Base-by-base conservation (phyloP, 2,113 vertebrate species). In the Barbus barbus region DNA sequence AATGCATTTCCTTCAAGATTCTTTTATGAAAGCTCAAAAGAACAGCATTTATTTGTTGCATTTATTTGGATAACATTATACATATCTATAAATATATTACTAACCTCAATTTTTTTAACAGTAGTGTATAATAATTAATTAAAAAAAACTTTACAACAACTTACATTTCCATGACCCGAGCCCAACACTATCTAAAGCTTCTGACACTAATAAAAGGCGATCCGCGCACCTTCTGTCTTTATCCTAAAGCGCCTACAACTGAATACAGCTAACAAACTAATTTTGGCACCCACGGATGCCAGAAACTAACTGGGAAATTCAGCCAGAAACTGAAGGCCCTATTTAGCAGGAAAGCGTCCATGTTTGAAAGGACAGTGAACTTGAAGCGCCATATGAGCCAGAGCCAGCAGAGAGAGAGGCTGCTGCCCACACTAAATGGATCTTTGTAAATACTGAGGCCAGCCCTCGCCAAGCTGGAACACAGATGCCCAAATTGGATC, bases 401-500 rank as follows among this genome's bases (percentile, higher is more conserved):
- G 38, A 48, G 71, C 75, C 56, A 78, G 46, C 20, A 5, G 41
- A 48, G n/a, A 67, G 7, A 77, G 73, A 36, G 26, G 4, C 1
- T 65, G 56, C 14, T 83, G 60, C 81, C 79, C 20, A 44, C 73
- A 75, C 61, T 86, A 82, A 81, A 85, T 67, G 53, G 61, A 38
- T 82, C 83, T 60, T 67, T 84, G 44, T 78, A 69, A 71, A 84
- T 78, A 78, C 75, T 11, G 36, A 69, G 33, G 22, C 61, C 51
- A 53, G 31, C 18, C 31, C 13, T 31, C 16, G 74, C 85, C 85
- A 86, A 82, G 80, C 73, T 86, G 58, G 80, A 75, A 78, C 69
- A 77, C 26, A 84, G 60, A 69, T 48, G 75, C 44, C 33, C 41
- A 44, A 84, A 86, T 63, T 83, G 65, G 81, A 78, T 28, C 26